Percentiles rank a stretch among this genome's conserved stretches.
Evolutionary conservation across 2,888 invertebrate species (phyloP).

Genomic region (Lucinisca nassula): DNA sequence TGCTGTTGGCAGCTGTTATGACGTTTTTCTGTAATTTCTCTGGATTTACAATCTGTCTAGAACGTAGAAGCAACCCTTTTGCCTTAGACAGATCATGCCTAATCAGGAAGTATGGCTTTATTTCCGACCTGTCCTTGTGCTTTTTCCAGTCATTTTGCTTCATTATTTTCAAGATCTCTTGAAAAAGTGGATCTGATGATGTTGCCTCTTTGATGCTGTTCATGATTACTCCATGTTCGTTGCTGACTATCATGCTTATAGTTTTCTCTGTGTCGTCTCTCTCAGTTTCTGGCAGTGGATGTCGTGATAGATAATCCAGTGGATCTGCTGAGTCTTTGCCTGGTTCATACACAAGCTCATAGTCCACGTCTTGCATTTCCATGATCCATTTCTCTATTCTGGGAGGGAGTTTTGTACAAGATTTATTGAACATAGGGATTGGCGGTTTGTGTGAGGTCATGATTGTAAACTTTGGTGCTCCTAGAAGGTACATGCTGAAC

Average conservation of each 20-base stretch:
- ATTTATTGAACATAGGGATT: no score
- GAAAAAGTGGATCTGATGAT: constrained; percentile 15
- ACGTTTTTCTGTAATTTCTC: no score
- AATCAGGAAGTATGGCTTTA: no score
- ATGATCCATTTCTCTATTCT: no score
- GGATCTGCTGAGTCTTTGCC: no score
- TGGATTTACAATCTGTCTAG: constrained; percentile 10
- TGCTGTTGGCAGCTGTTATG: no score
- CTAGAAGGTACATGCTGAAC: not conserved
- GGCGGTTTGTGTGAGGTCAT: no score
- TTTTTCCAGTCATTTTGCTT: constrained; percentile 24
- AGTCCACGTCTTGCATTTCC: not conserved
- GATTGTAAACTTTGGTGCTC: no score
- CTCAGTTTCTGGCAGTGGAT: constrained; percentile 22
- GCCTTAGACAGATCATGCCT: not conserved
- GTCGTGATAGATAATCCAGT: constrained; percentile 20
- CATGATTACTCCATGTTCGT: constrained; percentile 25
- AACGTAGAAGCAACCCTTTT: not conserved
- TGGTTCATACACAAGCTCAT: no score
- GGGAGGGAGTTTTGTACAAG: no score
- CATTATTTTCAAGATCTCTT: constrained; percentile 6
- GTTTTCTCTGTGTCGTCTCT: constrained; percentile 25
- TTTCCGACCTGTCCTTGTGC: no score
- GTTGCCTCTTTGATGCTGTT: no score
- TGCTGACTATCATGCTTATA: constrained; percentile 18